phyloP scores from a whole-genome alignment of 2,113 vertebrate species.

The Phalacrocorax brasilianus region DNA sequence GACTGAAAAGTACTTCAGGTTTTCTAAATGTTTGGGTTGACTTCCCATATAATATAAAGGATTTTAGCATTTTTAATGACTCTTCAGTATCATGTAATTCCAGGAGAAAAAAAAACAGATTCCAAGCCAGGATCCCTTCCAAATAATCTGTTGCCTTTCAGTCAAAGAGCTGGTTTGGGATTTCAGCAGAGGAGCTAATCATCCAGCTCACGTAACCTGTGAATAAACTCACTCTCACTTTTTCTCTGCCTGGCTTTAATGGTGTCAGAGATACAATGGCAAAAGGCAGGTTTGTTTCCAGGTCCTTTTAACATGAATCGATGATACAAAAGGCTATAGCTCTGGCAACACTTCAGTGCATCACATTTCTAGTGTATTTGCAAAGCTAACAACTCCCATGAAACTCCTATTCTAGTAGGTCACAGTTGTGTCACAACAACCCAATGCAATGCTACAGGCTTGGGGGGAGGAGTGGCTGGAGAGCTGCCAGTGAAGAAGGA shows the following conservation, averaged over 20 bases:
- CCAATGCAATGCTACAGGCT: too few species aligned
- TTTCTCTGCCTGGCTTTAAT: neutral
- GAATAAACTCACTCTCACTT: neutral
- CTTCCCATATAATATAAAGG: neutral
- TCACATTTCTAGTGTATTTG: neutral
- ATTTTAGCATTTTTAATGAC: neutral
- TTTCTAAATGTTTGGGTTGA: neutral
- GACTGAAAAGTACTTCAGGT: neutral
- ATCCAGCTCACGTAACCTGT: neutral
- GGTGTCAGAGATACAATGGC: neutral
- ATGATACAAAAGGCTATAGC: neutral
- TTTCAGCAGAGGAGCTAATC: neutral
- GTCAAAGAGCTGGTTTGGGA: neutral
- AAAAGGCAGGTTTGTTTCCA: conserved; percentile 3
- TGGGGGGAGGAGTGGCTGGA: too few species aligned
- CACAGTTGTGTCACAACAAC: too few species aligned
- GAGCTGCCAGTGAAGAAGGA: too few species aligned
- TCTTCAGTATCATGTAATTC: neutral
- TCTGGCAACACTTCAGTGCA: neutral
- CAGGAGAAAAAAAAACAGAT: neutral
- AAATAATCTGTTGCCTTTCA: neutral
- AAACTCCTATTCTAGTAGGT: neutral
- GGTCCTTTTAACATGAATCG: neutral
- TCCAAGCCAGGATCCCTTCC: neutral
- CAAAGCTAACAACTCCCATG: neutral